phyloP scores from a whole-genome alignment of 2,888 invertebrate species.

The Ophioninae sp. region DNA sequence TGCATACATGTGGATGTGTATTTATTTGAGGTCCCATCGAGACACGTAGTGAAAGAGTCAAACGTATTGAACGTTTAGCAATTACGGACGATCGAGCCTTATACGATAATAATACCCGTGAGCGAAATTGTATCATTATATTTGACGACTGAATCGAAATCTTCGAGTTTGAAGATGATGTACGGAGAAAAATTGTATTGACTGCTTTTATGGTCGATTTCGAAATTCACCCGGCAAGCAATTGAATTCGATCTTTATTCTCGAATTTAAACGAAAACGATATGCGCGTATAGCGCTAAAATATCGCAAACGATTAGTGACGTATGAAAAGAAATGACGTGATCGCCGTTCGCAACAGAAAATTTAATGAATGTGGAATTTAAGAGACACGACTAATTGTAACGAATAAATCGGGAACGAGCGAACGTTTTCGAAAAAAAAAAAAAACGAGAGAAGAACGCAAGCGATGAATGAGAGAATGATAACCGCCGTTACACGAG shows the following conservation, averaged over 20 bases:
- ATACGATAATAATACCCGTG: constrained; percentile 40
- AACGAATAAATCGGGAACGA: constrained; percentile 58
- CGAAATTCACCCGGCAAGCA: constrained; percentile 6
- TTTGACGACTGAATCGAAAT: constrained; percentile 30
- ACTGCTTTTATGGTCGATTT: constrained; percentile 14
- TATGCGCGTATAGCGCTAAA: constrained; percentile 12
- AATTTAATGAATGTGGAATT: constrained; percentile 11
- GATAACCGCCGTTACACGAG: constrained; percentile 72
- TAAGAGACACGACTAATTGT: constrained; percentile 68
- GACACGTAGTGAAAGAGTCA: constrained; percentile 30
- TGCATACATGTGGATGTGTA: constrained; percentile 65
- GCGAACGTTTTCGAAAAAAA: constrained; percentile 57
- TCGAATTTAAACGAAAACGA: constrained; percentile 58
- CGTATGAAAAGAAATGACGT: constrained; percentile 14
- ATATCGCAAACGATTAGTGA: constrained; percentile 14
- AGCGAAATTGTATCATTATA: constrained; percentile 36
- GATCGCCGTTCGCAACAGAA: constrained; percentile 49
- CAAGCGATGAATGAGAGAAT: constrained; percentile 54
- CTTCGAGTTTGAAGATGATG: neutral
- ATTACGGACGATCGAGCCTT: constrained; percentile 54
- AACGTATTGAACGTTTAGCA: constrained; percentile 34
- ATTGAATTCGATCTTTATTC: constrained; percentile 9
- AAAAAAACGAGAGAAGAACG: constrained; percentile 33
- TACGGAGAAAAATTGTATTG: constrained; percentile 8
- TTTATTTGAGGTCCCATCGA: constrained; percentile 71